Conservation (phyloP, 2,888 invertebrate species). For the Conomelus anceps region DNA sequence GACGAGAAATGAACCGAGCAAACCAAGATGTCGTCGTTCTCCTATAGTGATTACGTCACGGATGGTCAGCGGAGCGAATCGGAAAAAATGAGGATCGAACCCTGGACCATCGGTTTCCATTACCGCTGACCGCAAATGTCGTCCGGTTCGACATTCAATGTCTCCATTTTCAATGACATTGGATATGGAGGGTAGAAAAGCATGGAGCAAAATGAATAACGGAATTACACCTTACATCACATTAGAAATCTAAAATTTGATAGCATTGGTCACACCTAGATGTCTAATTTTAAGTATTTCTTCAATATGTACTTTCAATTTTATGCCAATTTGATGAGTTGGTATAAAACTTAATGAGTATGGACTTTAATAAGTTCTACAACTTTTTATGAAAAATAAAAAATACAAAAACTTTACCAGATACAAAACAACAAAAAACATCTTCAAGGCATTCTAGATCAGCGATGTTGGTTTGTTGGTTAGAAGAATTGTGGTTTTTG, state of each 20-base stretch:
- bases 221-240: not conserved
- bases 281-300: too few species aligned
- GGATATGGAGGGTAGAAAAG: not conserved
- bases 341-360: too few species aligned
- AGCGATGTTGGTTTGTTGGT: too few species aligned
- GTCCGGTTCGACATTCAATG: not conserved
- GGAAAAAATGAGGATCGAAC: not conserved
- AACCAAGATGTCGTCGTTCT: not conserved
- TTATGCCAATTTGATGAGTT: too few species aligned
- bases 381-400: too few species aligned
- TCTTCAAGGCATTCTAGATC: too few species aligned
- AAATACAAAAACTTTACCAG: too few species aligned
- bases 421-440: too few species aligned
- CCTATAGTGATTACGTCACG: not conserved
- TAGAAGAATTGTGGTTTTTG: too few species aligned
- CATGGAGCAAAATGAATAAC: not conserved
- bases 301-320: too few species aligned
- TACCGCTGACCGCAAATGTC: not conserved
- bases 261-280: too few species aligned
- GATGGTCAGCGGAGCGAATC: not conserved
- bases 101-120: not conserved
- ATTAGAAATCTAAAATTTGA: not conserved
- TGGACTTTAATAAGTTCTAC: too few species aligned
- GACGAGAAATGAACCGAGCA: not conserved
- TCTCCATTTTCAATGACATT: not conserved